These are phyloP conservation scores for Archivesica marissinica DNA, from an alignment of 1,140 invertebrate genomes.

Conservation along the genomic window DNA sequence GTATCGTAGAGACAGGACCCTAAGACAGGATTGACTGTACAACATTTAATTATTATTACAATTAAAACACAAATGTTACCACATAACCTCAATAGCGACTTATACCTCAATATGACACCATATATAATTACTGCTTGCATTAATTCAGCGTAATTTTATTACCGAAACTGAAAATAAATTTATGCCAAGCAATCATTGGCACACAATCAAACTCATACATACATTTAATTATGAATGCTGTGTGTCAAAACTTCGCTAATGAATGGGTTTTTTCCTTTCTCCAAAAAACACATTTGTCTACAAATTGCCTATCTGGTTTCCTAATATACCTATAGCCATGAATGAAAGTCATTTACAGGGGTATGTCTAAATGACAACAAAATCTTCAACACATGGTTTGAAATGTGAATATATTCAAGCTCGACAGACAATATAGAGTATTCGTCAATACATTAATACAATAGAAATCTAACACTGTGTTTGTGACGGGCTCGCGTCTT, in stretches of 20 bases:
- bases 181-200: not conserved
- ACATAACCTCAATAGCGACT: no score
- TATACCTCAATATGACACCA: no score
- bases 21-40: no score
- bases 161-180: not conserved
- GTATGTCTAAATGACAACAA: not conserved
- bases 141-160: no score
- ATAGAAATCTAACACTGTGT: conserved; percentile 24
- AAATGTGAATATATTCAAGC: not conserved
- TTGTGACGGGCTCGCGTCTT: not conserved
- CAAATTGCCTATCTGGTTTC: not conserved
- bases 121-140: no score
- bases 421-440: not conserved
- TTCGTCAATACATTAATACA: conserved; percentile 29
- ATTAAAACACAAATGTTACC: no score
- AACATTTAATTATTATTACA: no score
- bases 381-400: not conserved
- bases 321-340: not conserved
- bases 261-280: not conserved
- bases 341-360: conserved; percentile 17
- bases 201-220: not conserved
- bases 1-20: no score
- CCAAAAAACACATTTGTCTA: not conserved
- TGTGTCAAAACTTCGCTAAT: not conserved
- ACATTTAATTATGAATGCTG: not conserved